These are phyloP conservation scores for Andrena bicolor DNA, from an alignment of 2,888 invertebrate genomes.

Conservation along the genomic window DNA sequence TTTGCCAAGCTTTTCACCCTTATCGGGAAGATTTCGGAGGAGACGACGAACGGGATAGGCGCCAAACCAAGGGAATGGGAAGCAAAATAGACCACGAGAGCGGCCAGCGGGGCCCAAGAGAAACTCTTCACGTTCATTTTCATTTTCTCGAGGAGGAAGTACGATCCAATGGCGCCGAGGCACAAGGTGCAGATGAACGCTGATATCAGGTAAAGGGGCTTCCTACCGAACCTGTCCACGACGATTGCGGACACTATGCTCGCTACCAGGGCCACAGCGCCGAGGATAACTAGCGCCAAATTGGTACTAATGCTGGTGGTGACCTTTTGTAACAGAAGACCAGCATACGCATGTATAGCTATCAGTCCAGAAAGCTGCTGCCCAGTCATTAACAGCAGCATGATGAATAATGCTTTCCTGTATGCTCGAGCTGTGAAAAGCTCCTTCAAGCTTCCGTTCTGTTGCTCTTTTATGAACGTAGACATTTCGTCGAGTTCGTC, in stretches of 20 bases:
- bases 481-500: slow-evolving; percentile 39
- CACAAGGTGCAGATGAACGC: slow-evolving; percentile 20
- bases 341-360: slow-evolving; percentile 35
- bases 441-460: slow-evolving; percentile 12
- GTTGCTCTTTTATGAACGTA: slow-evolving; percentile 18
- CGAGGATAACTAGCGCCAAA: slow-evolving; percentile 31
- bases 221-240: slow-evolving; percentile 62
- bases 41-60: slow-evolving; percentile 50
- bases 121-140: background rate
- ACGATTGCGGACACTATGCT: background rate
- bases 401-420: slow-evolving; percentile 35
- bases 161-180: slow-evolving; percentile 25
- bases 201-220: slow-evolving; percentile 47
- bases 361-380: slow-evolving; percentile 58
- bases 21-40: slow-evolving; percentile 64
- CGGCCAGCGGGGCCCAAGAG: slow-evolving; percentile 37
- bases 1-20: slow-evolving; percentile 63
- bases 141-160: slow-evolving; percentile 4
- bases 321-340: slow-evolving; percentile 2
- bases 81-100: slow-evolving; percentile 12
- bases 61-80: slow-evolving; percentile 48
- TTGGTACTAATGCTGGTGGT: background rate
- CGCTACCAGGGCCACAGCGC: background rate
- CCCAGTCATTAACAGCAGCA: slow-evolving; percentile 41
- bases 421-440: slow-evolving; percentile 32